Evolutionary conservation across 2,797 vertebrate species (phyloP), one percentile per base, ranked within the genome.

Genomic region (Lerista edwardsae): DNA sequence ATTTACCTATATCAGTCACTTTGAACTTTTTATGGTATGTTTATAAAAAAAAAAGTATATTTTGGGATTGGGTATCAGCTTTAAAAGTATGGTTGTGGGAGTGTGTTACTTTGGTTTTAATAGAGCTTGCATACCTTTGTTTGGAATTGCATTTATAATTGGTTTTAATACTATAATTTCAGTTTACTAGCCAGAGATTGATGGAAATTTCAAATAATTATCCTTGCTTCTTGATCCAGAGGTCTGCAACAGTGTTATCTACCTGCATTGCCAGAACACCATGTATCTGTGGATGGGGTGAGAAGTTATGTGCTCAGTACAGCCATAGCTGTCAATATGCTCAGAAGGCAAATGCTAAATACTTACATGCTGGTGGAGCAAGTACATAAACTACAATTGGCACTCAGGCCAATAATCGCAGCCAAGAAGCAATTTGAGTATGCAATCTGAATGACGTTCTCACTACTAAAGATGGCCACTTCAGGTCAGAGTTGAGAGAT

Each of bases 361-460:
- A 75, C 39, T 85, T 75, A 62, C 36, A 76, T 82, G 19, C 55
- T 77, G 76, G 65, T 77, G 64, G 55, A 86, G 79, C 64, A 62
- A 61, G n/a, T 80, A 80, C 36, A 19, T 80, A 86, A 88, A 72
- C 84, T 90, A 57, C n/a, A 75, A 0, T 31, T 91, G 92, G 91
- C 93, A 91, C 0, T 71, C 47, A 76, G 67, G 29, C 62, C 15
- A 79, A 41, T 80, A 39, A 47, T 82, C 88, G n/a, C 73, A 82
- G 91, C 89, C 91, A 91, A 80, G 89, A 79, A 6, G 68, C 0
- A 25, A 77, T 83, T 14, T 4, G 81, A 91, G 71, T 0, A 0
- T 73, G 84, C 87, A 91, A 87, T 84, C 31, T 36, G 25, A 87
- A 57, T 79, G 75, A 72, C 47, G 0, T 84, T 80, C 69, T 75